Conservation (phyloP, 2,888 invertebrate species). For the Mesoligia furuncula region DNA sequence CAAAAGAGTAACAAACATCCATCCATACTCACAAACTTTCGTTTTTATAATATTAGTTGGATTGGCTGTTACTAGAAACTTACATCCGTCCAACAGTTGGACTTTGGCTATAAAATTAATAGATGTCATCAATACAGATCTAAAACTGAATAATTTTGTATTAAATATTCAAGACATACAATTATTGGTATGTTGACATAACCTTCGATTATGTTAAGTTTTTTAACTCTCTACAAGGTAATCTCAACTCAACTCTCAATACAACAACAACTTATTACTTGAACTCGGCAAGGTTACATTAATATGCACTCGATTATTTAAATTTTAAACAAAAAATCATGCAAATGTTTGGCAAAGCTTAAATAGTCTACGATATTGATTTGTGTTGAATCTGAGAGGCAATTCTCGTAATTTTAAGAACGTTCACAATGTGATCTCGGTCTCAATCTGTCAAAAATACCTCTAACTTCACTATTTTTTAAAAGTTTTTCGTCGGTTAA, state of each 20-base stretch:
- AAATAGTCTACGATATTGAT: background rate
- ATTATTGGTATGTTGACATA: slow-evolving; percentile 3
- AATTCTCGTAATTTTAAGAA: too few relatives aligned
- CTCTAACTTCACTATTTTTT: too few relatives aligned
- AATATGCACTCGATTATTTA: background rate
- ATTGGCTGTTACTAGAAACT: background rate
- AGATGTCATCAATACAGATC: slow-evolving; percentile 23
- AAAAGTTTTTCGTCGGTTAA: background rate
- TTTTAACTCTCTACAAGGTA: slow-evolving; percentile 30
- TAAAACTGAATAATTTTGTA: slow-evolving; percentile 28
- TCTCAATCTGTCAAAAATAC: too few relatives aligned
- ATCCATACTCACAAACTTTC: too few relatives aligned
- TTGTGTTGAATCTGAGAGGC: background rate
- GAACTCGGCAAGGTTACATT: slow-evolving; percentile 33
- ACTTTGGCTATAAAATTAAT: slow-evolving; percentile 35
- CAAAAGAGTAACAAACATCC: too few relatives aligned
- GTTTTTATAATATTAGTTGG: too few relatives aligned
- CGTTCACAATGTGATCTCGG: too few relatives aligned
- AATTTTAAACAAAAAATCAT: background rate
- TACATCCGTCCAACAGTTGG: background rate
- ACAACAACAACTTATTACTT: slow-evolving; percentile 16
- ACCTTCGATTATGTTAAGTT: slow-evolving; percentile 33
- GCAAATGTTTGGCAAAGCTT: background rate
- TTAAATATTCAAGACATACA: slow-evolving; percentile 28
- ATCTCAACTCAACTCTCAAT: too few relatives aligned